A percentile compares a stretch with the other conserved stretches of the same genome.
Evolutionary conservation across 1,140 invertebrate genomes (phyloP).

Genomic region (Cotesia glomerata): DNA sequence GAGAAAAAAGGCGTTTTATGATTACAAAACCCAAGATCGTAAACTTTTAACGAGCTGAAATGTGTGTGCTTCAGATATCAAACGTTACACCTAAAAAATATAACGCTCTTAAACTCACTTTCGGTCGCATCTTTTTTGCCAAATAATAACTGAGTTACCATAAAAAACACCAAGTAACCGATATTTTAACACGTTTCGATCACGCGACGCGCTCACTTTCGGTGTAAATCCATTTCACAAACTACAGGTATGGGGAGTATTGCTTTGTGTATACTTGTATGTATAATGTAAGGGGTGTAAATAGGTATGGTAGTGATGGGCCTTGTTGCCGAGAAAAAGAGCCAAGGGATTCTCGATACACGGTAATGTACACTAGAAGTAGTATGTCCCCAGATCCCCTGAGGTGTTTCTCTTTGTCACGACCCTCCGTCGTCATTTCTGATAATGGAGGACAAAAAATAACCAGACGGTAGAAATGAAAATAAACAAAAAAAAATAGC

Average conservation of each 20-base stretch:
- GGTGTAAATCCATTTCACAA: no score
- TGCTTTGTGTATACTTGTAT: background rate
- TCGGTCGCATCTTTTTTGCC: slow-evolving; percentile 40
- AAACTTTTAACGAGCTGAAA: slow-evolving; percentile 53
- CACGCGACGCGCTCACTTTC: slow-evolving; percentile 38
- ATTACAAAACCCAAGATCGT: slow-evolving; percentile 33
- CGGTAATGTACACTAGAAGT: background rate
- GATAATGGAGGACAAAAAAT: slow-evolving; percentile 8
- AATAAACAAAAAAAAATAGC: background rate
- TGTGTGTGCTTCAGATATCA: slow-evolving; percentile 39
- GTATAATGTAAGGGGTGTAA: no score
- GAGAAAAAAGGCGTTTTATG: background rate
- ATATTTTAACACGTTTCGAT: slow-evolving; percentile 44
- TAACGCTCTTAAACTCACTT: slow-evolving; percentile 12
- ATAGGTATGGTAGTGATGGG: no score
- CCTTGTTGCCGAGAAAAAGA: background rate
- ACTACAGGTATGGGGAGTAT: no score
- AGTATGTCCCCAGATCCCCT: background rate
- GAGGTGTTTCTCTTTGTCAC: slow-evolving; percentile 15
- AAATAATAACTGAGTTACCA: slow-evolving; percentile 46
- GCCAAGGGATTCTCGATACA: background rate
- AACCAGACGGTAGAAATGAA: background rate
- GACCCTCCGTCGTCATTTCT: slow-evolving; percentile 5
- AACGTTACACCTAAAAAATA: slow-evolving; percentile 25
- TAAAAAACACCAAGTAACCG: slow-evolving; percentile 26